Conservation (phyloP, 2,797 vertebrate species). For the Chloroceryle inda region DNA sequence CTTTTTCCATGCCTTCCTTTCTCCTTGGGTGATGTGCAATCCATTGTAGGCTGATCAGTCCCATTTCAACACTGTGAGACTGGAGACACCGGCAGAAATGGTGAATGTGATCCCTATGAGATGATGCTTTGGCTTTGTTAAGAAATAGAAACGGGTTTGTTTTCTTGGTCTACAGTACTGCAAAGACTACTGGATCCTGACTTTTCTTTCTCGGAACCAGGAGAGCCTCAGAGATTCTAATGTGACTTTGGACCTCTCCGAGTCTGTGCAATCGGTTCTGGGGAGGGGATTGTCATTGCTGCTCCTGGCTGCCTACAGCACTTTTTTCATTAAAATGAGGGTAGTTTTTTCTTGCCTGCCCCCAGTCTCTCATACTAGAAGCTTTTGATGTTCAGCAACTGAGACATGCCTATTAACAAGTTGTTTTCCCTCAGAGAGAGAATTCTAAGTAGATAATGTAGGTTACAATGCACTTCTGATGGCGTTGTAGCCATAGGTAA, state of each 20-base stretch:
- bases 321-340: constrained; percentile 77
- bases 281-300: constrained; percentile 66
- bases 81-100: constrained; percentile 78
- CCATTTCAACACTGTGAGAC: constrained; percentile 88
- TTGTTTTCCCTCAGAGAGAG: constrained; percentile 60
- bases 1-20: constrained; percentile 84
- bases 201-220: constrained; percentile 83
- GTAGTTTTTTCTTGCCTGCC: constrained; percentile 61
- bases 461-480: constrained; percentile 79
- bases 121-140: constrained; percentile 80
- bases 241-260: constrained; percentile 84
- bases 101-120: constrained; percentile 85
- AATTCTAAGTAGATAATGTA: constrained; percentile 64
- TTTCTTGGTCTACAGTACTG: constrained; percentile 79
- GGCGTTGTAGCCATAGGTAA: constrained; percentile 76
- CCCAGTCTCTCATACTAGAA: constrained; percentile 61
- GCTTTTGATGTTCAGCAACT: constrained; percentile 70
- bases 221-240: constrained; percentile 86
- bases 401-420: constrained; percentile 69
- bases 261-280: constrained; percentile 81
- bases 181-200: constrained; percentile 83
- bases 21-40: constrained; percentile 95
- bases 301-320: constrained; percentile 78
- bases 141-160: constrained; percentile 84
- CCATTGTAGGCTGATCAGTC: constrained; percentile 84